A percentile compares a stretch with the other conserved stretches of the same genome.
These are phyloP conservation scores for Oreamnos americanus DNA, from an alignment of 2,113 vertebrate genomes.

Conservation along the genomic window DNA sequence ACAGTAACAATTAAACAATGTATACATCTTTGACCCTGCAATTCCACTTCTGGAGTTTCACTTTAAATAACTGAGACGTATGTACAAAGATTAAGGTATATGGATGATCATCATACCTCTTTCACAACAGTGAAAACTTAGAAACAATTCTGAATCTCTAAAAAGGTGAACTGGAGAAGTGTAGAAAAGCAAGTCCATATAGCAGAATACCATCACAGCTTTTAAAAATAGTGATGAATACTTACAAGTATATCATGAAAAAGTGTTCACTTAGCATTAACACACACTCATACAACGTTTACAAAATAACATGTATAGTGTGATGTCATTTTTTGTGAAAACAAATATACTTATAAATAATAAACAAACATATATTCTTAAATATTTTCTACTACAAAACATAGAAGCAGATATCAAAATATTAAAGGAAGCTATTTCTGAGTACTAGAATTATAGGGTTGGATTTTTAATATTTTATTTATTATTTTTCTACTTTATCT, in stretches of 20 bases:
- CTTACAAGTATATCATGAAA: not conserved
- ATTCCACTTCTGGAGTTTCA: not conserved
- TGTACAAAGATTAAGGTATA: not conserved
- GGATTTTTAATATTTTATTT: not conserved
- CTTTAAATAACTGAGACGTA: conserved; percentile 17
- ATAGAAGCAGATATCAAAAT: not conserved
- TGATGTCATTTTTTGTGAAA: conserved; percentile 2
- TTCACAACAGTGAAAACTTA: not conserved
- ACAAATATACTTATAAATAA: not conserved
- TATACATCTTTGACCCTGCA: not conserved
- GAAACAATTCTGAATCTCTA: conserved; percentile 16
- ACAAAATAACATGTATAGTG: not conserved
- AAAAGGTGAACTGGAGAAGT: not conserved
- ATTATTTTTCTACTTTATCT: not conserved
- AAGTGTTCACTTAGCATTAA: conserved; percentile 8
- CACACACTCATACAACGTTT: not conserved
- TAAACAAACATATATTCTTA: not conserved
- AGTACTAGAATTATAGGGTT: not conserved
- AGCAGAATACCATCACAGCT: not conserved
- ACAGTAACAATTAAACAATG: not conserved
- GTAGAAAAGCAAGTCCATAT: not conserved
- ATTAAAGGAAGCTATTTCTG: not conserved
- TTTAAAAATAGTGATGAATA: conserved; percentile 10
- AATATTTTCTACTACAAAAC: not conserved
- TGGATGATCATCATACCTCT: not conserved